Evolutionary conservation across 2,888 invertebrate genomes (phyloP), one percentile per base, ranked within the genome.

Genomic region (Chouioia cunea): DNA sequence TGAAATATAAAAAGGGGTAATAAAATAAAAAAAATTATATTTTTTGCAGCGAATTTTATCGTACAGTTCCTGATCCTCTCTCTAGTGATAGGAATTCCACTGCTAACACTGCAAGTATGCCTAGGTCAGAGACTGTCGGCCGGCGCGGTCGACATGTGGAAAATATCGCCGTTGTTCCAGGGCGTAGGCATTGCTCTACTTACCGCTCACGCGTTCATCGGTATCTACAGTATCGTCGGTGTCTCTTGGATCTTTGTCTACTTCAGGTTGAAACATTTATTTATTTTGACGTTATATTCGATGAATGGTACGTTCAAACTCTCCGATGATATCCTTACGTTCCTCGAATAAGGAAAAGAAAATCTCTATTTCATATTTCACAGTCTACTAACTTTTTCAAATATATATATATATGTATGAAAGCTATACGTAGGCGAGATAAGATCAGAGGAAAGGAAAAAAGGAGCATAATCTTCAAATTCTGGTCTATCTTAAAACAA

Each of bases 201-300:
- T 22, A 85, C 93, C 70, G 91, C 92, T 6, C 96, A 96, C 83
- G 92, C 93, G 4, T 88, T 94, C 59, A 90, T 95, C 77, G 95
- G 96, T 63, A 89, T 95, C 76, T 96, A 96, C 87, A 95, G 95
- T 79, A 92, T 95, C 66, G 91, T 96, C 44, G 94, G 95, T 3
- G 89, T 96, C n/a, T 93, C 95, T 1, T 97, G 96, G 96, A 90
- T 96, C 87, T 92, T 96, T 79, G 92, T 95, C 50, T 97, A 94
- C 87, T 93, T 96, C 81, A 82, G 85, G 85, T 85, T 74, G 71
- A 54, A 8, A n/a, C 10, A 14, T 16, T 16, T 36, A 4, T 36
- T 36, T 8, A 36, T 6, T 10, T 10, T 1, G 10, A 12, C 27
- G 27, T n/a, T n/a, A n/a, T n/a, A n/a, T n/a, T n/a, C n/a, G n/a